Evolutionary conservation across 2,888 invertebrate genomes (phyloP).

Genomic region (Chorisops tibialis): DNA sequence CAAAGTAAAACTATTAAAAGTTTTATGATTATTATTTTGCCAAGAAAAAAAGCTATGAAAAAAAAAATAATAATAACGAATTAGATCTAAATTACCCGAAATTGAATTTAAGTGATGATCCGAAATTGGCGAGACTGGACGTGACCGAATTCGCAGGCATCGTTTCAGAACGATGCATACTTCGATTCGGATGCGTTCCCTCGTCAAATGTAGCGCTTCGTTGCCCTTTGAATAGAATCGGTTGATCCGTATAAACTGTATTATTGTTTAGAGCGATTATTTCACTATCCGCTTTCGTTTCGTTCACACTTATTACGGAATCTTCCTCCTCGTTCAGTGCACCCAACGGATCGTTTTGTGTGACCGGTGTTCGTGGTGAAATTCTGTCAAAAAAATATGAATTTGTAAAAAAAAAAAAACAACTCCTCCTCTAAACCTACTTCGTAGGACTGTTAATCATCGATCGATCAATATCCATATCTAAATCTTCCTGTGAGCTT

Average conservation of each 20-base stretch:
- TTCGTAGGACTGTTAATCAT: constrained; percentile 50
- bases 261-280: constrained; percentile 41
- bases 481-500: constrained; percentile 45
- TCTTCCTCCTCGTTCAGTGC: constrained; percentile 60
- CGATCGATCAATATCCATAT: constrained; percentile 36
- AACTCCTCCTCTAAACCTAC: constrained; percentile 36
- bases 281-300: constrained; percentile 36
- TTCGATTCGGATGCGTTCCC: constrained; percentile 51
- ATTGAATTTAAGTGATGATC: constrained; percentile 78
- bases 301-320: constrained; percentile 11
- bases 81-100: constrained; percentile 63
- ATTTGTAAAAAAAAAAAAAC: neutral
- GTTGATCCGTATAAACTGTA: constrained; percentile 60
- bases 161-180: constrained; percentile 69
- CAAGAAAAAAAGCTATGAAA: neutral
- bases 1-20: constrained; percentile 2
- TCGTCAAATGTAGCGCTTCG: constrained; percentile 62
- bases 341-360: constrained; percentile 88
- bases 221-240: constrained; percentile 62
- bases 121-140: constrained; percentile 73
- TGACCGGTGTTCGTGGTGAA: constrained; percentile 79
- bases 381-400: constrained; percentile 50
- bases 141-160: constrained; percentile 71
- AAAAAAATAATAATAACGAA: neutral
- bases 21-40: neutral